Percentiles rank a stretch among this genome's conserved stretches.
These are phyloP conservation scores for Stenchaetothrips biformis DNA, from an alignment of 2,888 invertebrate species.

Conservation along the genomic window DNA sequence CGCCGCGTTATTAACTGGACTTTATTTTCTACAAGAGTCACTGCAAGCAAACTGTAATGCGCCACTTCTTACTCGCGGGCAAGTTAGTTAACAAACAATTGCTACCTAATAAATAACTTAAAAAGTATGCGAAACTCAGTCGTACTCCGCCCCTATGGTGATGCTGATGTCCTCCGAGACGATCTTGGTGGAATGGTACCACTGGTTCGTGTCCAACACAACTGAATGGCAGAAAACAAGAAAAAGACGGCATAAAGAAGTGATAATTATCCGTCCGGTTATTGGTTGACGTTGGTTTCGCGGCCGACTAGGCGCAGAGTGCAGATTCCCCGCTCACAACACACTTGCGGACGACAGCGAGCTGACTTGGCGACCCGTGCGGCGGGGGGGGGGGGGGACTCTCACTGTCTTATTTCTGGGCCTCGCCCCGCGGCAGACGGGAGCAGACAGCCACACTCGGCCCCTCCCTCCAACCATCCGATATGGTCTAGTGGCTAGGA, in stretches of 20 bases:
- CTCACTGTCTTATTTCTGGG: background rate
- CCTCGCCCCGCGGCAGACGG: slow-evolving; percentile 43
- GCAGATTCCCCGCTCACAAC: background rate
- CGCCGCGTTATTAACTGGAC: no score
- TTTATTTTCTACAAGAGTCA: no score
- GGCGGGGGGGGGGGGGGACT: background rate
- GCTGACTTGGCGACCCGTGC: background rate
- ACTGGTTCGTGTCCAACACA: slow-evolving; percentile 67
- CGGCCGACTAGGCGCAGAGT: background rate
- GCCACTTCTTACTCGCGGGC: no score
- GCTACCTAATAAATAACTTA: no score
- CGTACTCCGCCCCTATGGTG: slow-evolving; percentile 94
- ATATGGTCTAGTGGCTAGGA: slow-evolving; percentile 58
- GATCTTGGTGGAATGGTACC: slow-evolving; percentile 91
- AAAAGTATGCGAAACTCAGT: slow-evolving; percentile 51
- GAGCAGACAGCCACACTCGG: slow-evolving; percentile 40
- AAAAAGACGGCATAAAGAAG: slow-evolving; percentile 49
- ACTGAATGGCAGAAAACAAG: slow-evolving; percentile 48
- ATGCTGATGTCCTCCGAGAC: slow-evolving; percentile 86
- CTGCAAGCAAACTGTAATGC: no score
- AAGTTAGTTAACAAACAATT: no score
- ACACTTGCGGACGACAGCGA: no score
- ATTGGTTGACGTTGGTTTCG: no score
- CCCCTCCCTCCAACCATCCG: slow-evolving; percentile 41
- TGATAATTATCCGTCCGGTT: no score